These are phyloP conservation scores for Sebastes nivosus DNA, from an alignment of 2,797 vertebrate species.

Conservation along the genomic window DNA sequence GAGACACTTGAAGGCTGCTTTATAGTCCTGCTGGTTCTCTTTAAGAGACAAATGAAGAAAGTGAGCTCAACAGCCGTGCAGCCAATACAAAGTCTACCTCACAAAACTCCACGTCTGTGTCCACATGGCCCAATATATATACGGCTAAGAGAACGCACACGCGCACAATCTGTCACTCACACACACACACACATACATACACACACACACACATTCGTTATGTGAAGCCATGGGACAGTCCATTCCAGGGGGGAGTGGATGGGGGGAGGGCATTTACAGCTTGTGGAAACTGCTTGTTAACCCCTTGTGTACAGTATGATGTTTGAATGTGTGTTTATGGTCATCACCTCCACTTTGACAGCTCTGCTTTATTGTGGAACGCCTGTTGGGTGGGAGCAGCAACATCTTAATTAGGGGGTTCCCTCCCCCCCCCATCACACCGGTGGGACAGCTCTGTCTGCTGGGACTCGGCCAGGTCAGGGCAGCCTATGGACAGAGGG, in stretches of 20 bases:
- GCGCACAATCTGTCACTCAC: background rate
- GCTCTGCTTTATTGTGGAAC: background rate
- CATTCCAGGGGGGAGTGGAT: slow-evolving; percentile 83
- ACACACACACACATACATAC: background rate
- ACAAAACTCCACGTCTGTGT: slow-evolving; percentile 74
- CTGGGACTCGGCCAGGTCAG: slow-evolving; percentile 10
- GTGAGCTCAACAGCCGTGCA: slow-evolving; percentile 48
- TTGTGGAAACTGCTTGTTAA: slow-evolving; percentile 68
- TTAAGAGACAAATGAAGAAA: slow-evolving; percentile 40
- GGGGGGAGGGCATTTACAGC: slow-evolving; percentile 76
- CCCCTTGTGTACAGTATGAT: slow-evolving; percentile 53
- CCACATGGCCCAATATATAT: slow-evolving; percentile 92
- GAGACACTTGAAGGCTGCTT: slow-evolving; percentile 54
- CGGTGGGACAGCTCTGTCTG: slow-evolving; percentile 35
- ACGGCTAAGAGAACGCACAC: slow-evolving; percentile 85
- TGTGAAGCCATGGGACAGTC: slow-evolving; percentile 88
- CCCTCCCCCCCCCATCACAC: background rate
- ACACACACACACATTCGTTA: slow-evolving; percentile 65
- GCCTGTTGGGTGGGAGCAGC: background rate
- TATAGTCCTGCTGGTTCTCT: slow-evolving; percentile 70
- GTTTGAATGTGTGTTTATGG: background rate
- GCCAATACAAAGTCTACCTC: slow-evolving; percentile 66
- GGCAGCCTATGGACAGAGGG: slow-evolving; percentile 26
- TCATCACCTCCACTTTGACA: background rate
- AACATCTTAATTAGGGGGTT: background rate